Base-by-base conservation (phyloP, 1,140 invertebrate genomes). In the Theocolax elegans region DNA sequence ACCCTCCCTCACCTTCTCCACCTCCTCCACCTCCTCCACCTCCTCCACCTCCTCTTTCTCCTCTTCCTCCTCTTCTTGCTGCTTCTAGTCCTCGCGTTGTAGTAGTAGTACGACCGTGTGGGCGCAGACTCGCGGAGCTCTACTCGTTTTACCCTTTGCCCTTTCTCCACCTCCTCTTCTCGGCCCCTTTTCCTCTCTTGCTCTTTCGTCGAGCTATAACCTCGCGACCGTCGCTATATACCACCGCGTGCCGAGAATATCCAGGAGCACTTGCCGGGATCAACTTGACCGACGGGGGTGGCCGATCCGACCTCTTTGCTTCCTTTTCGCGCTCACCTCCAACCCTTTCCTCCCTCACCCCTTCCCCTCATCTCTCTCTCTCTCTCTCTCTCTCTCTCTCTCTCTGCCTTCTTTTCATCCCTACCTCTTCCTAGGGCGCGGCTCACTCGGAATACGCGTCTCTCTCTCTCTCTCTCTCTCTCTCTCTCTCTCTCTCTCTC, bases 201-300 rank as follows among this genome's bases (percentile, higher is more conserved):
- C 73, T 79, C 76, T 76, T 69, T 72, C 67, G 62, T 72, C 67
- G 62, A 58, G 59, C 71, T 56, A 74, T 72, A 75, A 79, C 74
- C 73, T 77, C 78, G 79, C 75, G 10, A 76, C 76, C 75, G 76
- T 79, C 74, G 74, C 74, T 73, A 70, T 75, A 58, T 71, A 51
- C 65, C 42, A 64, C 76, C 75, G 76, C 79, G 78, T 80, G 81
- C 80, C 74, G 76, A 75, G 77, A 83, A 82, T 84, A 82, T 81
- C 78, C 81, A 76, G 78, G 81, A 84, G 80, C 79, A 80, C 78
- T 81, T 77, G 65, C 75, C 31, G 72, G 77, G 79, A 83, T 81
- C 77, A 83, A 35, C 4, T n/a, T n/a, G n/a, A n/a, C n/a, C n/a
- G n/a, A n/a, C n/a, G n/a, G n/a, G n/a, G n/a, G n/a, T n/a, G n/a